Percentiles rank a stretch among this genome's conserved stretches.
These are phyloP conservation scores for Zosterops borbonicus DNA, from an alignment of 2,113 vertebrate species.

Conservation along the genomic window DNA sequence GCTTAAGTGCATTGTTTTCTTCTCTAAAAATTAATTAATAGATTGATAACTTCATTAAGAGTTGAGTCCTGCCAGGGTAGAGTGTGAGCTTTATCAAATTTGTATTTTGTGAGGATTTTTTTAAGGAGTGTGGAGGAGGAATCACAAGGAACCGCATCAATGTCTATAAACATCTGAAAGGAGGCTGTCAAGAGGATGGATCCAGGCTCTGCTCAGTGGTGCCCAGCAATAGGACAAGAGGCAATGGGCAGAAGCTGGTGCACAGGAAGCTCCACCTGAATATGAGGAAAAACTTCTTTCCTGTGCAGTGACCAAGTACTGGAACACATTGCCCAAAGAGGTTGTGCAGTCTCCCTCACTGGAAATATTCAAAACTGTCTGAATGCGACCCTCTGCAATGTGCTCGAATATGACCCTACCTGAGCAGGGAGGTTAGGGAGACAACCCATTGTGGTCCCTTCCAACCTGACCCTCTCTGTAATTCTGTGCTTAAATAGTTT, in stretches of 20 bases:
- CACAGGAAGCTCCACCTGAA: neutral
- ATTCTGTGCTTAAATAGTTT: neutral
- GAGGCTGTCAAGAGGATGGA: neutral
- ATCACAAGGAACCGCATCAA: neutral
- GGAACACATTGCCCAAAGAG: neutral
- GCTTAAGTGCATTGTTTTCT: neutral
- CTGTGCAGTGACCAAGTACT: neutral
- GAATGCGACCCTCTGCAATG: neutral
- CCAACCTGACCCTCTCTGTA: neutral
- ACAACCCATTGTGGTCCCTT: neutral
- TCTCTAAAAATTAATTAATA: neutral
- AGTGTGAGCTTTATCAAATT: neutral
- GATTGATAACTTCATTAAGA: neutral
- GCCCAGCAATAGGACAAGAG: neutral
- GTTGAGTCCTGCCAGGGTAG: neutral
- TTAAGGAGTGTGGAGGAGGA: neutral
- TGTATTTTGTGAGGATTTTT: neutral
- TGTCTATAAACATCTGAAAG: neutral
- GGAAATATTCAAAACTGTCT: neutral
- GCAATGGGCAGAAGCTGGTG: neutral
- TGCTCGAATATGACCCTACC: neutral
- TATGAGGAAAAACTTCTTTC: neutral
- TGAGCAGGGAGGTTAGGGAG: neutral
- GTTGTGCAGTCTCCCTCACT: neutral
- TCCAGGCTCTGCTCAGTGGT: neutral